phyloP scores from a whole-genome alignment of 1,140 invertebrate genomes.

The Protaetia brevitarsis region DNA sequence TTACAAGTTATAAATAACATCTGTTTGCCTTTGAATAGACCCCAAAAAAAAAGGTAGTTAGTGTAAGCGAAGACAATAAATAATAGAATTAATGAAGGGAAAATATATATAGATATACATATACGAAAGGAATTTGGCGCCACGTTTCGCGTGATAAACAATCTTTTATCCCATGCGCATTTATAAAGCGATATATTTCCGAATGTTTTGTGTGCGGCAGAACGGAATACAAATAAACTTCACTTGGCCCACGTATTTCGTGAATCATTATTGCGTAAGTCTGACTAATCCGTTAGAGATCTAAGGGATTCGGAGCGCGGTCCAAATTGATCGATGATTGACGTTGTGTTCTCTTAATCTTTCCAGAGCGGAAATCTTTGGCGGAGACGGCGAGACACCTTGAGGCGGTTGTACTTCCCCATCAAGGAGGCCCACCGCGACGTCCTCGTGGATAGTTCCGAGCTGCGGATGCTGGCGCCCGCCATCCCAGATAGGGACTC shows the following conservation, averaged over 20 bases:
- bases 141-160: background rate
- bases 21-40: too few species aligned
- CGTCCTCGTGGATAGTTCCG: slow-evolving; percentile 38
- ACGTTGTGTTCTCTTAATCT: slow-evolving; percentile 31
- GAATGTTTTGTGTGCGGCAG: background rate
- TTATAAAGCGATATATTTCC: too few species aligned
- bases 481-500: slow-evolving; percentile 29
- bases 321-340: background rate
- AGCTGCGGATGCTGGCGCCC: slow-evolving; percentile 39
- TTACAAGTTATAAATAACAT: background rate
- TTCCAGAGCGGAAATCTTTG: slow-evolving; percentile 38
- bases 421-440: slow-evolving; percentile 26
- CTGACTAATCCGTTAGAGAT: slow-evolving; percentile 25
- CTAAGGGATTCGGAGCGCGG: too few species aligned
- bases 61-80: too few species aligned
- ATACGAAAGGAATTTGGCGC: background rate
- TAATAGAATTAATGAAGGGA: background rate
- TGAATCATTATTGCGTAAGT: slow-evolving; percentile 27
- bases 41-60: too few species aligned
- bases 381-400: slow-evolving; percentile 26
- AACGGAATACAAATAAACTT: slow-evolving; percentile 28
- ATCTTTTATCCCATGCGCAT: slow-evolving; percentile 19
- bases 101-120: background rate
- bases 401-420: slow-evolving; percentile 35
- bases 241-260: slow-evolving; percentile 26